phyloP scores from a whole-genome alignment of 37 sponge, comb jelly and placozoan genomes.

The Ianthella basta region DNA sequence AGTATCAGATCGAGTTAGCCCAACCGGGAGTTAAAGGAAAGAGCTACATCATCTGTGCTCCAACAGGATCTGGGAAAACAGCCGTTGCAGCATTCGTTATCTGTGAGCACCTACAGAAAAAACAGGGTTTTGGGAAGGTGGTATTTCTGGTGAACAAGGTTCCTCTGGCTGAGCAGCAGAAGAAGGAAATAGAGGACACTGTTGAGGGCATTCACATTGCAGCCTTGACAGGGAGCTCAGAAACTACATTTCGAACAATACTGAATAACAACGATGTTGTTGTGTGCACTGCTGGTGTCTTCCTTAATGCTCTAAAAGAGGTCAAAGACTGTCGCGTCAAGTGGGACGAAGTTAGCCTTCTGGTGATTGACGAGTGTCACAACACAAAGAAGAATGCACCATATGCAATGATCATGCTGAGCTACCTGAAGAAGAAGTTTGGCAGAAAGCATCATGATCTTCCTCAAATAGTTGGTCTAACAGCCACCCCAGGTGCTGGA shows the following conservation, averaged over 20 bases:
- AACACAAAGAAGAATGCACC: slow-evolving; percentile 58
- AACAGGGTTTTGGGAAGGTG: slow-evolving; percentile 45
- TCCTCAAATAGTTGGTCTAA: slow-evolving; percentile 78
- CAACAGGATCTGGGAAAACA: slow-evolving; percentile 79
- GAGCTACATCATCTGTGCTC: slow-evolving; percentile 75
- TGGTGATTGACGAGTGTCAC: slow-evolving; percentile 94
- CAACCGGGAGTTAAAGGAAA: slow-evolving; percentile 59
- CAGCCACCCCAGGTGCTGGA: slow-evolving; percentile 74
- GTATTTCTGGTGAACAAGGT: slow-evolving; percentile 62
- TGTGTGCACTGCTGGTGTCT: slow-evolving; percentile 70
- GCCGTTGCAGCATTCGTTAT: slow-evolving; percentile 64
- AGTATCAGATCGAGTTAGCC: slow-evolving; percentile 72
- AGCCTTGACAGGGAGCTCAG: slow-evolving; percentile 46
- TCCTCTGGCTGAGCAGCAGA: slow-evolving; percentile 67
- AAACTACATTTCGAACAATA: neutral
- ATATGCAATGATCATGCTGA: slow-evolving; percentile 63
- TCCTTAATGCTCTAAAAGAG: slow-evolving; percentile 42
- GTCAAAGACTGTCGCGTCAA: slow-evolving; percentile 5
- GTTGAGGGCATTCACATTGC: slow-evolving; percentile 38
- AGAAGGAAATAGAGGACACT: slow-evolving; percentile 36
- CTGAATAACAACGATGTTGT: slow-evolving; percentile 38
- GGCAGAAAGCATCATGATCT: neutral
- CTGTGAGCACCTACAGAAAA: slow-evolving; percentile 46
- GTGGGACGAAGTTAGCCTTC: slow-evolving; percentile 53
- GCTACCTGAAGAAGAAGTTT: slow-evolving; percentile 61